phyloP scores from a whole-genome alignment of 2,888 invertebrate species.

The Mesorhabditis sp. region DNA sequence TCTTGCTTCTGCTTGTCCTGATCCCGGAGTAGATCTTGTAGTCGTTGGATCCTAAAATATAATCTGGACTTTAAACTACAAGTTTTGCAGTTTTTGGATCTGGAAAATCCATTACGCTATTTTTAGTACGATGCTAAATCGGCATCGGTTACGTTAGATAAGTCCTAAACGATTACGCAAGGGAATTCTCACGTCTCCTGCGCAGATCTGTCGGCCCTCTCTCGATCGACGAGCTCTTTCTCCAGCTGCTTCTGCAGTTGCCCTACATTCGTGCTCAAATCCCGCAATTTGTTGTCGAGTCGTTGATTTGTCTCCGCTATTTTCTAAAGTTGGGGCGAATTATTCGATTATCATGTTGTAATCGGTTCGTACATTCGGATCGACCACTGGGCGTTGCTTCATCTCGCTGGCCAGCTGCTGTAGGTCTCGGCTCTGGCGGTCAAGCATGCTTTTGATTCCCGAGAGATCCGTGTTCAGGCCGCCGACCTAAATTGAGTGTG shows the following conservation, averaged over 20 bases:
- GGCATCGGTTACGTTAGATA: too few species aligned
- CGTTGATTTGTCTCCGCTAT: constrained; percentile 41
- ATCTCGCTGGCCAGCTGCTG: constrained; percentile 34
- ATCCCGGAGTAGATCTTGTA: constrained; percentile 46
- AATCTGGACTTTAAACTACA: too few species aligned
- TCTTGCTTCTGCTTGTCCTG: constrained; percentile 48
- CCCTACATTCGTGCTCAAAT: constrained; percentile 49
- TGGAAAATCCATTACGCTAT: too few species aligned
- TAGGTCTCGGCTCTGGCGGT: constrained; percentile 31
- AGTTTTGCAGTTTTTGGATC: not conserved
- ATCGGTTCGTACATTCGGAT: constrained; percentile 34
- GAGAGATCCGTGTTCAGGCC: constrained; percentile 29
- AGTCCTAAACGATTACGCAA: too few species aligned
- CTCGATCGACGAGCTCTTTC: constrained; percentile 44
- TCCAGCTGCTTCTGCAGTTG: constrained; percentile 42
- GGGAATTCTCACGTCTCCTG: constrained; percentile 28
- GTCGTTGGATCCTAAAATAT: constrained; percentile 39
- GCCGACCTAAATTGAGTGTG: constrained; percentile 2
- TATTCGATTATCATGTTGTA: not conserved
- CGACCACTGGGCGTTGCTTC: constrained; percentile 42
- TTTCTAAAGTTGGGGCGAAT: constrained; percentile 32
- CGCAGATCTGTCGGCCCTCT: constrained; percentile 33
- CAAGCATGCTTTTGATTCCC: constrained; percentile 25
- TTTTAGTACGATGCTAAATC: too few species aligned
- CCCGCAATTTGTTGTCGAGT: constrained; percentile 47